phyloP scores from a whole-genome alignment of 2,113 vertebrate species.

The Telmatochromis bifrenatus region DNA sequence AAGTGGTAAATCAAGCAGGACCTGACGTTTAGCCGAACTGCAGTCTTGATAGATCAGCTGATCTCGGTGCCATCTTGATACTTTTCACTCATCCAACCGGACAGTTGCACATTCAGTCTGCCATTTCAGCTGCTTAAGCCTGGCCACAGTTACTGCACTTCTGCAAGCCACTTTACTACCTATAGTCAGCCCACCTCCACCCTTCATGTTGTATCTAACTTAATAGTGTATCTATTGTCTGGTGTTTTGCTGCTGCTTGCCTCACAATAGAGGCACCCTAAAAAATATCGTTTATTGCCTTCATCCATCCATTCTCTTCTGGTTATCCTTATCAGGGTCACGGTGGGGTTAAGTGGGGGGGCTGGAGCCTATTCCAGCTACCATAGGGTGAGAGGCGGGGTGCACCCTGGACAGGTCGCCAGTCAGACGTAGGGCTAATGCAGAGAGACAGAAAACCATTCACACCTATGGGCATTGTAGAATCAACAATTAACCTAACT shows the following conservation, averaged over 20 bases:
- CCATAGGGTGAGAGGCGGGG: neutral
- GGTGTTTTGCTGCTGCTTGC: neutral
- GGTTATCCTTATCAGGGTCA: neutral
- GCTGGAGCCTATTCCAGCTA: neutral
- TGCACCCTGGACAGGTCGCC: neutral
- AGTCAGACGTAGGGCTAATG: neutral
- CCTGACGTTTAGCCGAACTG: rapidly evolving
- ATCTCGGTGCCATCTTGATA: neutral
- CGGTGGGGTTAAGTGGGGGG: neutral
- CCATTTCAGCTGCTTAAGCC: neutral
- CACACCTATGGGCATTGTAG: neutral
- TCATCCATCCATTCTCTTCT: neutral
- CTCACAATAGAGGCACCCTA: neutral
- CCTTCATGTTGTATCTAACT: neutral
- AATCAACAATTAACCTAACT: neutral
- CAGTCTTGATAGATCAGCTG: neutral
- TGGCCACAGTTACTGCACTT: neutral
- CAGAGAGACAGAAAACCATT: neutral
- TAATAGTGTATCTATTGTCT: neutral
- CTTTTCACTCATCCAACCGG: neutral
- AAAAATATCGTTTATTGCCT: neutral
- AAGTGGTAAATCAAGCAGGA: neutral
- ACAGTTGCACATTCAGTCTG: neutral
- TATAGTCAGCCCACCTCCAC: neutral
- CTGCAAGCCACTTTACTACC: neutral